Conservation (phyloP, 2,888 invertebrate species). For the Reticulitermes lucifugus region DNA sequence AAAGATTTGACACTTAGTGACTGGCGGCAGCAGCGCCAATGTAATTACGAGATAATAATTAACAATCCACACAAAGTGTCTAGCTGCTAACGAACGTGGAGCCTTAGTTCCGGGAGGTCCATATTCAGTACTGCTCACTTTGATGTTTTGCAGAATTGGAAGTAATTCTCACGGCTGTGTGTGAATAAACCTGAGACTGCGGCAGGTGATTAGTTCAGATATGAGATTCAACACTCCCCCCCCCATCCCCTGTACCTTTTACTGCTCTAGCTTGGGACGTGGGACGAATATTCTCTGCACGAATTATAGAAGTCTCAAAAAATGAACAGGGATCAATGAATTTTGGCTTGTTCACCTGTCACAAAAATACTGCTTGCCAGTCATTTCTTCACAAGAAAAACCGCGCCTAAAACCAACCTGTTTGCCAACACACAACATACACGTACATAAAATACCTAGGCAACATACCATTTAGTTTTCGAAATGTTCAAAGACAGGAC, state of each 20-base stretch:
- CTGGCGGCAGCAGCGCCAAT: not conserved
- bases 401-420: no score
- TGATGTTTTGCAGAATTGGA: not conserved
- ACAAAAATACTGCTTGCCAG: no score
- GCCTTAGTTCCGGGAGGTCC: not conserved
- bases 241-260: not conserved
- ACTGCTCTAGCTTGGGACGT: not conserved
- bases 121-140: not conserved
- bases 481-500: no score
- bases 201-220: constrained; percentile 39
- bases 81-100: not conserved
- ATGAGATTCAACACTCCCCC: not conserved
- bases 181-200: not conserved
- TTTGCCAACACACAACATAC: no score
- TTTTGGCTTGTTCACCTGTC: no score
- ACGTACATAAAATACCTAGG: no score
- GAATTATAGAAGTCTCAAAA: not conserved
- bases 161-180: constrained; percentile 26
- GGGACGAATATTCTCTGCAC: not conserved
- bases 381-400: no score
- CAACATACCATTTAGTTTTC: no score
- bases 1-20: not conserved
- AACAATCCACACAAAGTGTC: not conserved
- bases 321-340: no score
- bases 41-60: constrained; percentile 10